Evolutionary conservation across 2,113 vertebrate genomes (phyloP).

Genomic region (Hippocampus barbouri): DNA sequence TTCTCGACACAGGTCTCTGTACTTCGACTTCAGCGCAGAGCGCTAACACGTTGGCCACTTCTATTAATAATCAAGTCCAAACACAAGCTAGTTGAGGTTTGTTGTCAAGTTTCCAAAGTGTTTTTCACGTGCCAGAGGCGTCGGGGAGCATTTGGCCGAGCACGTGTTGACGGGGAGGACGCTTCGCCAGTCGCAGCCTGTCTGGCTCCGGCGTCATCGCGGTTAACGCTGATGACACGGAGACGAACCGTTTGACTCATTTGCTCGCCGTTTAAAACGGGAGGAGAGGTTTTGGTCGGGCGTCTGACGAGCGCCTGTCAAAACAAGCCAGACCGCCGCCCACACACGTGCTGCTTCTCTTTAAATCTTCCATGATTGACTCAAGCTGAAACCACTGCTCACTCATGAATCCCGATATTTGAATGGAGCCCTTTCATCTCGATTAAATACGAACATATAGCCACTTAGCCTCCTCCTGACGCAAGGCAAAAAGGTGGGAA

Average conservation of each 20-base stretch:
- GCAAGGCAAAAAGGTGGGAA: not conserved
- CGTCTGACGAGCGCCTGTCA: conserved; percentile 42
- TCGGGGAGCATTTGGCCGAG: not conserved
- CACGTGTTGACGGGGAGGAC: conserved; percentile 17
- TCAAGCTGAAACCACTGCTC: not conserved
- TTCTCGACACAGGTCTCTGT: no score
- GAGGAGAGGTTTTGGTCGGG: conserved; percentile 32
- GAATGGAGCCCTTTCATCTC: not conserved
- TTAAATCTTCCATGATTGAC: conserved; percentile 5
- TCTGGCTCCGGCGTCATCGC: conserved; percentile 35
- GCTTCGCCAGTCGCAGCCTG: conserved; percentile 25
- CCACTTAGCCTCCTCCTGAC: not conserved
- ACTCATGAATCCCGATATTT: not conserved
- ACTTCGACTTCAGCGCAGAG: not conserved
- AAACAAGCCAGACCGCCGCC: conserved; percentile 17
- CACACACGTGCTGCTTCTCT: not conserved
- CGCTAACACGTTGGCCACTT: not conserved
- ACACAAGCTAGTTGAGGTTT: not conserved
- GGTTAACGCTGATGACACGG: conserved; percentile 42
- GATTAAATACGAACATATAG: not conserved
- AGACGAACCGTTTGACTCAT: conserved; percentile 27
- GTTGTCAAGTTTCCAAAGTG: not conserved
- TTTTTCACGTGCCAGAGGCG: not conserved
- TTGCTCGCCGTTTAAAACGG: conserved; percentile 15
- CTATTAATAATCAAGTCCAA: conserved; percentile 1